phyloP scores from a whole-genome alignment of 2,797 vertebrate genomes.

The Hyperoplus lanceolatus region DNA sequence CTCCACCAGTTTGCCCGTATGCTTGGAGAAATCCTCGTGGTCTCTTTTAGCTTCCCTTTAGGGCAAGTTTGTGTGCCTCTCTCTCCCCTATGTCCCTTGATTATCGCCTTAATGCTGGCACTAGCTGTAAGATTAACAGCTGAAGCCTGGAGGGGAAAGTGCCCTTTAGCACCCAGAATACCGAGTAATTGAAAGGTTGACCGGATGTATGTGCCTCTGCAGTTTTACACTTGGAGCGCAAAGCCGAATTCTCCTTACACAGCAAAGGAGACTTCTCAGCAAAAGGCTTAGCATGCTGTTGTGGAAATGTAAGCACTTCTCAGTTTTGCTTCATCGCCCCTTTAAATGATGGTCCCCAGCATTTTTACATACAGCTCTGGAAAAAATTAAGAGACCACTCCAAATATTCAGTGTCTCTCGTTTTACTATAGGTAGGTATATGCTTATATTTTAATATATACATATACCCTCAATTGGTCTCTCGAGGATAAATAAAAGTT shows the following conservation, averaged over 20 bases:
- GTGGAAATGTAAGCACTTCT: conserved; percentile 65
- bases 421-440: no score
- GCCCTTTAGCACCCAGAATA: conserved; percentile 76
- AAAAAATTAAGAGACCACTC: no score
- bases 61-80: conserved; percentile 68
- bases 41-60: conserved; percentile 36
- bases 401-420: no score
- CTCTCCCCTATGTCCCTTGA: conserved; percentile 65
- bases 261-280: conserved; percentile 64
- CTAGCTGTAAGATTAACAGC: conserved; percentile 74
- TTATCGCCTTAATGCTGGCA: conserved; percentile 76
- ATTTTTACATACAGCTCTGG: conserved; percentile 11
- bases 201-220: conserved; percentile 73
- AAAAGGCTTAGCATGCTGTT: conserved; percentile 65
- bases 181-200: conserved; percentile 80
- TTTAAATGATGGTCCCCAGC: conserved; percentile 38
- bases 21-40: conserved; percentile 54
- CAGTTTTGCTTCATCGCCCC: conserved; percentile 59
- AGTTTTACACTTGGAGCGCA: conserved; percentile 68
- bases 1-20: conserved; percentile 16
- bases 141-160: conserved; percentile 65
- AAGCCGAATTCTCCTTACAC: conserved; percentile 73
- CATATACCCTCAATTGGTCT: no score
- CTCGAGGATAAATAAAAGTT: no score
- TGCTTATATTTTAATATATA: no score